Evolutionary conservation across 2,888 invertebrate genomes (phyloP), one percentile per base, ranked within the genome.

Genomic region (Agrotis clavis): DNA sequence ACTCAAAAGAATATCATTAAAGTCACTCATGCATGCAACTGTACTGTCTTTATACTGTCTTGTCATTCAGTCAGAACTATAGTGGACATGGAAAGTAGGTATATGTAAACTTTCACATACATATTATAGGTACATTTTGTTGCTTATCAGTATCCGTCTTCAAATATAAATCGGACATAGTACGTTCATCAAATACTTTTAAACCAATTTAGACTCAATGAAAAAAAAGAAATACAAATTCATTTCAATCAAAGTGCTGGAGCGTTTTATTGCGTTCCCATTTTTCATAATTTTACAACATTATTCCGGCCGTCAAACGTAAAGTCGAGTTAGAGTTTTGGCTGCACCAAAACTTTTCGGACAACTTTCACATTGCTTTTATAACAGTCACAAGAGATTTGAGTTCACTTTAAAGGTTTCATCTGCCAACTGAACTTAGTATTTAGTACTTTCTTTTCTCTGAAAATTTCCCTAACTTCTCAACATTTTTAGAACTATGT

Each of bases 51-150:
- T 48, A 14, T 21, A 30, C 65, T 51, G 45, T 48, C 79, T 56
- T 47, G 21, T 67, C 45, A 63, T 59, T 75, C 68, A 63, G 45
- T 76, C 19, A 30, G 45, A 62, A 11, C 14, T 47, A 25, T 53
- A 30, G 9, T 53, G 41, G 56, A 19, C 53, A 62, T n/a, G 45
- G 54, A 25, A 56, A 63, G 48, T 54, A 51, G 50, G 35, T 67
- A 19, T 54, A 35, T 47, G 19, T 51, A 45, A 51, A 63, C 77
- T 77, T 81, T 77, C 77, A 68, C 81, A 71, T 77, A 68, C 81
- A 71, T 54, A 21, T 21, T 48, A 56, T 35, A 51, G 25, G n/a
- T n/a, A n/a, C 50, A 50, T 13, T 54, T 45, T 25, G 48, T 66
- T 80, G 75, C 62, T 51, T 75, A 75, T 75, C 14, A 66, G 71